These are phyloP conservation scores for Scaeva pyrastri DNA, from an alignment of 2,888 invertebrate genomes.

Conservation along the genomic window DNA sequence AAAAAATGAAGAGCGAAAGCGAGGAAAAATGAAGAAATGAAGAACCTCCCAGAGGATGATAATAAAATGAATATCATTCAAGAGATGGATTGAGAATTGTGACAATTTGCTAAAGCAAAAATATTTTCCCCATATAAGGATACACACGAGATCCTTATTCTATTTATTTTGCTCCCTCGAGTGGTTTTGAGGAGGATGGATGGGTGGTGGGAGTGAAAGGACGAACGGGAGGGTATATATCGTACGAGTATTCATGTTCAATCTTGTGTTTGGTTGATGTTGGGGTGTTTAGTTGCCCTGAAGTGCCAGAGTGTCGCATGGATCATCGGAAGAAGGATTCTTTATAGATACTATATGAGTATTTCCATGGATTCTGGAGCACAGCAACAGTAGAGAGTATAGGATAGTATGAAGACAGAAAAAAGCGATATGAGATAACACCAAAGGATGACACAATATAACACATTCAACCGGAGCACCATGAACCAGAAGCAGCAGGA, in stretches of 20 bases:
- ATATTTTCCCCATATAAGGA: slow-evolving; percentile 35
- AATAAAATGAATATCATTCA: slow-evolving; percentile 45
- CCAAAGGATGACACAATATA: slow-evolving; percentile 46
- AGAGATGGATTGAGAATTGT: slow-evolving; percentile 49
- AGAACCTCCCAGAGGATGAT: slow-evolving; percentile 17
- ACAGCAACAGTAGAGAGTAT: slow-evolving; percentile 19
- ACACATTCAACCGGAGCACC: not conserved
- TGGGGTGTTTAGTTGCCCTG: slow-evolving; percentile 39
- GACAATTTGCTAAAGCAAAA: slow-evolving; percentile 44
- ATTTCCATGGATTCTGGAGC: slow-evolving; percentile 32
- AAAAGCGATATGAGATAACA: not conserved
- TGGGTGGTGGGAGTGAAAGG: not conserved
- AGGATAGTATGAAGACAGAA: not conserved
- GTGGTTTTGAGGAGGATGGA: not conserved
- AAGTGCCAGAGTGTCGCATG: slow-evolving; percentile 54
- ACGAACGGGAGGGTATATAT: not conserved
- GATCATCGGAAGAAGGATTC: slow-evolving; percentile 48
- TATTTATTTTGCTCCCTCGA: slow-evolving; percentile 16
- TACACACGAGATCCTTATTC: slow-evolving; percentile 49
- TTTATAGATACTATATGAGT: too few relatives aligned
- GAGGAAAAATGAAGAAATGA: not conserved
- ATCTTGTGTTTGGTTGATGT: slow-evolving; percentile 26
- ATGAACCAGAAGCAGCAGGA: not conserved
- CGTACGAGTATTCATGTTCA: slow-evolving; percentile 23
- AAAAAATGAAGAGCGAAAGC: not conserved